Percentiles rank a stretch among this genome's conserved stretches.
These are phyloP conservation scores for Thymelicus acteon DNA, from an alignment of 2,888 invertebrate species.

Conservation along the genomic window DNA sequence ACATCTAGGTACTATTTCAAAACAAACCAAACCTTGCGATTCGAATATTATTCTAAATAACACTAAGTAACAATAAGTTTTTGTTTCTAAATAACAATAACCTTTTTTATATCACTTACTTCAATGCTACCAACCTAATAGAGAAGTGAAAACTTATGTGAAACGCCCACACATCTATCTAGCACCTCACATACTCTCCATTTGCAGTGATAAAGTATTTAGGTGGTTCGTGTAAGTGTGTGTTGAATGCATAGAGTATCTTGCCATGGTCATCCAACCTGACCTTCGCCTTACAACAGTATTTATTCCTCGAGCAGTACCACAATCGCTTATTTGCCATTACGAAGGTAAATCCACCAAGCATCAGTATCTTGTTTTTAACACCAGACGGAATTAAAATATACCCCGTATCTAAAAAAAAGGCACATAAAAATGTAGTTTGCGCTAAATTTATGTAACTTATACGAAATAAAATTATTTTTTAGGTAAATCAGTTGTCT, in stretches of 20 bases:
- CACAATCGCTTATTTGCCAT: conserved; percentile 42
- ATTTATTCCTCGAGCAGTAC: conserved; percentile 46
- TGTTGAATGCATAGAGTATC: conserved; percentile 27
- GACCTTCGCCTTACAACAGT: conserved; percentile 50
- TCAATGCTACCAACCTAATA: too few relatives aligned
- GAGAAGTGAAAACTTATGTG: too few relatives aligned
- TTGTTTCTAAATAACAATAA: too few relatives aligned
- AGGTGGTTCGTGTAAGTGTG: conserved; percentile 53
- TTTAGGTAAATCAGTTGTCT: too few relatives aligned
- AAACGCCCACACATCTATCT: too few relatives aligned
- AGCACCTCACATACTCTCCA: conserved; percentile 5
- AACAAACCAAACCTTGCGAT: too few relatives aligned
- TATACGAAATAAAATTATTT: too few relatives aligned
- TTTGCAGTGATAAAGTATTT: neutral
- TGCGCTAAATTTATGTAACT: too few relatives aligned
- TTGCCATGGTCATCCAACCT: conserved; percentile 38
- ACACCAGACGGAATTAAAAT: conserved; percentile 18
- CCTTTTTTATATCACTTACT: too few relatives aligned
- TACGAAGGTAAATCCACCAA: conserved; percentile 49
- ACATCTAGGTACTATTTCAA: too few relatives aligned
- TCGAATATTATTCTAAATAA: too few relatives aligned
- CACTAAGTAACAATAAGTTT: too few relatives aligned
- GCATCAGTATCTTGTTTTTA: conserved; percentile 31
- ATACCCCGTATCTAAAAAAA: conserved; percentile 31
- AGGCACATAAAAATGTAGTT: neutral